Percentiles rank a stretch among this genome's conserved stretches.
Conservation (phyloP, 2,888 invertebrate genomes). For the Hyposoter didymator region DNA sequence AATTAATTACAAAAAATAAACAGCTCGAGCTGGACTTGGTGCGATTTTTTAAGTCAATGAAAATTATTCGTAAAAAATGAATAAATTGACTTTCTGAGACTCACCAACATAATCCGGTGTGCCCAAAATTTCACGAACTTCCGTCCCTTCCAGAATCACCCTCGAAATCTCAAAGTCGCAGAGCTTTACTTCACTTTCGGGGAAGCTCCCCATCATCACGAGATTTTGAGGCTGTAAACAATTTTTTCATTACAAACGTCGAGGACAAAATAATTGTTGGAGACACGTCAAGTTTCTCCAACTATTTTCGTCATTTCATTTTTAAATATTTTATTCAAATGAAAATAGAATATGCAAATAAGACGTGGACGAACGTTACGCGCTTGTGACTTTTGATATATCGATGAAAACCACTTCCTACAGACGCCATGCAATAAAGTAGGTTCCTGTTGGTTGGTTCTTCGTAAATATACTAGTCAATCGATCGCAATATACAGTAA, state of each 20-base stretch:
- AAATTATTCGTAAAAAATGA: too few relatives aligned
- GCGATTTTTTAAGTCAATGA: too few relatives aligned
- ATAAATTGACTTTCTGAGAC: slow-evolving; percentile 71
- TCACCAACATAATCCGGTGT: slow-evolving; percentile 89
- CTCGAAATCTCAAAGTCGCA: slow-evolving; percentile 88
- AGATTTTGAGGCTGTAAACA: slow-evolving; percentile 88
- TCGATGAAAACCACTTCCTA: slow-evolving; percentile 61
- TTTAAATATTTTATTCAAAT: slow-evolving; percentile 13
- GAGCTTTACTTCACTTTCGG: slow-evolving; percentile 87
- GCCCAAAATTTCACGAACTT: slow-evolving; percentile 88
- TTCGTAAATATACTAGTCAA: neutral
- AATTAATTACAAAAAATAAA: neutral
- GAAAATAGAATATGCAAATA: slow-evolving; percentile 42
- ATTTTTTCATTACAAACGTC: slow-evolving; percentile 1
- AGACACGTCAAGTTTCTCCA: slow-evolving; percentile 40
- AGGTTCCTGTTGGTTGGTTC: slow-evolving; percentile 35
- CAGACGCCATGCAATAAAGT: slow-evolving; percentile 49
- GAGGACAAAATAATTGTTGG: slow-evolving; percentile 26
- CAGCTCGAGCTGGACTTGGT: neutral
- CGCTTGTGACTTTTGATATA: slow-evolving; percentile 47
- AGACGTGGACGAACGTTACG: slow-evolving; percentile 43
- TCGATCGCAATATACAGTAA: neutral
- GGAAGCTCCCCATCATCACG: slow-evolving; percentile 86
- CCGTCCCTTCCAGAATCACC: slow-evolving; percentile 86
- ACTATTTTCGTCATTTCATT: neutral